Conservation (phyloP, 92 coral and sea anemone genomes). For the Paragorgia papillata region DNA sequence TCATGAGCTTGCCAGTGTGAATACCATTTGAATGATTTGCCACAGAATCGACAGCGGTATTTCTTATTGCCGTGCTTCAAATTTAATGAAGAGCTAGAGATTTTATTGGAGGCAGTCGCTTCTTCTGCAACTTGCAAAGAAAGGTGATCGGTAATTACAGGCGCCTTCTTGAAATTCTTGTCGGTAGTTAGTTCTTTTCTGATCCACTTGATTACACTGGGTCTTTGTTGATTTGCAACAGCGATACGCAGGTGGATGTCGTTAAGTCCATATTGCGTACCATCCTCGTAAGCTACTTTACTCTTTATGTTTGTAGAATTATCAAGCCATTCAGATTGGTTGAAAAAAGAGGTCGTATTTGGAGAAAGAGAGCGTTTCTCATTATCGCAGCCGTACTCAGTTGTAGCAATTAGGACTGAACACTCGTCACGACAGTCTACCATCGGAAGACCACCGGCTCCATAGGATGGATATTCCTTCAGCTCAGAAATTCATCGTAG, state of each 20-base stretch:
- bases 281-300: too few relatives aligned
- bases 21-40: conserved; percentile 93
- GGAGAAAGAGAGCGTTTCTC: too few relatives aligned
- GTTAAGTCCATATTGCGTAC: too few relatives aligned
- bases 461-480: too few relatives aligned
- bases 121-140: neutral
- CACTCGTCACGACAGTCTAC: too few relatives aligned
- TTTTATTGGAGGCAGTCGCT: neutral
- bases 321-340: too few relatives aligned
- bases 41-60: conserved; percentile 80
- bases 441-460: too few relatives aligned
- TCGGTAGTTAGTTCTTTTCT: neutral
- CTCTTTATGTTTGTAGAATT: too few relatives aligned
- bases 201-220: conserved; percentile 29
- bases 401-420: too few relatives aligned
- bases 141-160: neutral
- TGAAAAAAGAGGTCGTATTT: too few relatives aligned
- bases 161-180: neutral
- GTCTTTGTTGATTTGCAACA: neutral
- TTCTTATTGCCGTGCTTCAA: conserved; percentile 39
- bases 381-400: too few relatives aligned
- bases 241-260: neutral
- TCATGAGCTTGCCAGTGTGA: conserved; percentile 91
- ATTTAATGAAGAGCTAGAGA: neutral
- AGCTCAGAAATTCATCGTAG: too few relatives aligned